Conservation (phyloP, 2,797 vertebrate genomes). For the Sebastes paucispinis region DNA sequence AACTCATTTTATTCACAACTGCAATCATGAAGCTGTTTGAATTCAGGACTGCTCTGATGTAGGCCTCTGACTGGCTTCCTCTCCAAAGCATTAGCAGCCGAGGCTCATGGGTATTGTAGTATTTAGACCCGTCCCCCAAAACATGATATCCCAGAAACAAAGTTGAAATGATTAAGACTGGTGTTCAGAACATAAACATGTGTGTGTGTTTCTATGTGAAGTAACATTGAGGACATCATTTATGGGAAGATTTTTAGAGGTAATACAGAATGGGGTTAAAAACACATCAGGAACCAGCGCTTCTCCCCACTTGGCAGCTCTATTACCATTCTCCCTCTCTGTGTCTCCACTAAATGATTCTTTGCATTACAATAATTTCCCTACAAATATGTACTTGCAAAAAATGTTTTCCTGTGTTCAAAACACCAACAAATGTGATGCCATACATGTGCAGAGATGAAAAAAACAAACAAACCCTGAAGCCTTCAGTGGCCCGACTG, state of each 20-base stretch:
- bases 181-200: background rate
- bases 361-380: no score
- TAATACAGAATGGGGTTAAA: no score
- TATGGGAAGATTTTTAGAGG: background rate
- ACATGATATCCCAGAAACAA: background rate
- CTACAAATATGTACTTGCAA: no score
- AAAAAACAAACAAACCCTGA: background rate
- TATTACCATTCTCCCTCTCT: no score
- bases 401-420: no score
- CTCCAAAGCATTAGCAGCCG: background rate
- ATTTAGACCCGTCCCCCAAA: background rate
- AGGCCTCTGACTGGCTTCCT: background rate
- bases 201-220: background rate
- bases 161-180: background rate
- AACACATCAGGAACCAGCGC: no score
- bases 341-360: no score
- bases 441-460: background rate
- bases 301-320: no score
- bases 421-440: background rate
- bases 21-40: background rate
- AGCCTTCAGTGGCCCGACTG: background rate
- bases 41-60: background rate
- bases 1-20: background rate
- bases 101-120: background rate
- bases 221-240: background rate